Percentiles rank a stretch among this genome's conserved stretches.
Evolutionary conservation across 2,888 invertebrate species (phyloP).

Genomic region (Leuctra nigra): DNA sequence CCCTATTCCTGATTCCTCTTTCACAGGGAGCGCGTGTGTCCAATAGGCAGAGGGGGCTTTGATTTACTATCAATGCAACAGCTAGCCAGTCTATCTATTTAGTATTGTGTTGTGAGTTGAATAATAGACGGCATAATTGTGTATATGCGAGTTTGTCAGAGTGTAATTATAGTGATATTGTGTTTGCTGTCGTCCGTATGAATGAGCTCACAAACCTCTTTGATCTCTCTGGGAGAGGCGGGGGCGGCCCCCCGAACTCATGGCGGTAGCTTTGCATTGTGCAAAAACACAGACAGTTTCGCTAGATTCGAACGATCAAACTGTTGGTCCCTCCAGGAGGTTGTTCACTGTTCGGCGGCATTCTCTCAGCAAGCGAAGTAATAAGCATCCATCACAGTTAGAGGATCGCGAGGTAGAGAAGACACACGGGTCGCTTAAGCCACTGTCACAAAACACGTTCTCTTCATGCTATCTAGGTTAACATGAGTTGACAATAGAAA

Average conservation of each 20-base stretch:
- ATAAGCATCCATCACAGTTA: too few relatives aligned
- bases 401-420: too few relatives aligned
- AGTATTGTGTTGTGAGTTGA: neutral
- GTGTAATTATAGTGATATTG: neutral
- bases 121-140: neutral
- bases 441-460: too few relatives aligned
- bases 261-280: neutral
- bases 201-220: constrained; percentile 20
- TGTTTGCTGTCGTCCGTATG: neutral
- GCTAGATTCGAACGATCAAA: too few relatives aligned
- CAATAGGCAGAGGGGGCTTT: neutral
- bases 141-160: neutral
- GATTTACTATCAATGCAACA: constrained; percentile 4
- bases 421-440: too few relatives aligned
- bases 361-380: too few relatives aligned
- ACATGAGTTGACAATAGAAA: too few relatives aligned
- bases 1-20: too few relatives aligned
- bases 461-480: too few relatives aligned
- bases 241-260: constrained; percentile 20
- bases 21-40: too few relatives aligned
- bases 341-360: too few relatives aligned
- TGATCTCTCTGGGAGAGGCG: constrained; percentile 26
- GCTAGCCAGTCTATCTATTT: neutral
- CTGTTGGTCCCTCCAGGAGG: too few relatives aligned
- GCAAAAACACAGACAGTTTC: neutral